These are phyloP conservation scores for Heliocidaris erythrogramma DNA, from an alignment of 35 echinoderm and acorn worm genomes.

Conservation along the genomic window DNA sequence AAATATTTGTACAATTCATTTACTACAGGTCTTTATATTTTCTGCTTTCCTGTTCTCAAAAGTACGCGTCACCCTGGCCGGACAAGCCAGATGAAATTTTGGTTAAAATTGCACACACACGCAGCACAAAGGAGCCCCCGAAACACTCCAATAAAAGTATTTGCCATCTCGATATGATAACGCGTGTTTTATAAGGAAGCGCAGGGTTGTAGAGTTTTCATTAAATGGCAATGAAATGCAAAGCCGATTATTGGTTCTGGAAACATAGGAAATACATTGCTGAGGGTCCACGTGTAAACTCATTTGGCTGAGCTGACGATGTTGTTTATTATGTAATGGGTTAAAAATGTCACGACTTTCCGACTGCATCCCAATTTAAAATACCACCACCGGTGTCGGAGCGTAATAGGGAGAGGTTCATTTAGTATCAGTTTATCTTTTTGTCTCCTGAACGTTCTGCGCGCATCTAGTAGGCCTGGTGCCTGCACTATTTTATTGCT, in stretches of 20 bases:
- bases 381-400: not conserved
- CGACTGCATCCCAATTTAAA: not conserved
- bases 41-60: not conserved
- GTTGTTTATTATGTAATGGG: constrained; percentile 18
- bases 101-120: constrained; percentile 1
- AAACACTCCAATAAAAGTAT: not conserved
- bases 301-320: not conserved
- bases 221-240: constrained; percentile 18
- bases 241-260: constrained; percentile 1
- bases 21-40: constrained; percentile 4
- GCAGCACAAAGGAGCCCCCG: not conserved
- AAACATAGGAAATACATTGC: constrained; percentile 5
- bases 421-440: not conserved
- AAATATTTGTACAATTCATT: constrained; percentile 19
- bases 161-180: not conserved
- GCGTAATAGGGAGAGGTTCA: not conserved
- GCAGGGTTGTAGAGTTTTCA: not conserved
- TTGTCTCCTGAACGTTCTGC: not conserved
- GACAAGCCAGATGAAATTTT: not conserved
- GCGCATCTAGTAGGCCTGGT: not conserved
- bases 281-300: not conserved
- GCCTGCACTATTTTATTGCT: not conserved
- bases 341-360: not conserved
- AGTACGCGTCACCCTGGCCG: not conserved
- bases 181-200: not conserved